Percentiles rank a stretch among this genome's conserved stretches.
Conservation (phyloP, 2,888 invertebrate genomes). For the Ophioninae sp. region DNA sequence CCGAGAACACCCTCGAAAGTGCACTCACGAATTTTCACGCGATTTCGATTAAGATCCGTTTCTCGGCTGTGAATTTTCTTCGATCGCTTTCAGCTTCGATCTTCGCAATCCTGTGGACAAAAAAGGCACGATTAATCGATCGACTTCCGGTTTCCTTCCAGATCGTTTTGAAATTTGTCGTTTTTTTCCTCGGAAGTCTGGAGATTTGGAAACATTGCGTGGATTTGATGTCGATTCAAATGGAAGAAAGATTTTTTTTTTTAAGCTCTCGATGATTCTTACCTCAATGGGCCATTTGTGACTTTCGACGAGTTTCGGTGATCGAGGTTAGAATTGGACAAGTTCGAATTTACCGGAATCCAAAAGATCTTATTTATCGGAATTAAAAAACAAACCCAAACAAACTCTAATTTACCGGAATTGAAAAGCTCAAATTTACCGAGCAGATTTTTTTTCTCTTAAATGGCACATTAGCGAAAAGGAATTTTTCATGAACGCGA, state of each 20-base stretch:
- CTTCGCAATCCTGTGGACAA: conserved; percentile 18
- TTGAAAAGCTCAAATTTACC: too few relatives aligned
- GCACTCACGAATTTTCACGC: not conserved
- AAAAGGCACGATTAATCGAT: not conserved
- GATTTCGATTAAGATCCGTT: not conserved
- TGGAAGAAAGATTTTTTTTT: not conserved
- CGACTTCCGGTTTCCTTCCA: not conserved
- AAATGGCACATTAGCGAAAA: too few relatives aligned
- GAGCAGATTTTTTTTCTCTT: too few relatives aligned
- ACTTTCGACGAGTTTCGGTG: not conserved
- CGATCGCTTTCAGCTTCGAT: conserved; percentile 14
- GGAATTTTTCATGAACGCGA: too few relatives aligned
- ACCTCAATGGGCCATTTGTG: not conserved
- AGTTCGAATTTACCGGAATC: not conserved
- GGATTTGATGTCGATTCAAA: too few relatives aligned
- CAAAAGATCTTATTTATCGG: too few relatives aligned
- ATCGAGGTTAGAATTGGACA: not conserved
- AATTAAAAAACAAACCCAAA: not conserved
- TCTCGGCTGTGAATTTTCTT: not conserved
- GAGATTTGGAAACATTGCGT: too few relatives aligned
- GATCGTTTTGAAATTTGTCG: not conserved
- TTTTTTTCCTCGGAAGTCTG: not conserved
- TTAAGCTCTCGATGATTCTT: not conserved
- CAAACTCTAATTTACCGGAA: too few relatives aligned
- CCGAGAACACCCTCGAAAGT: conserved; percentile 2